Base-by-base conservation (phyloP, 2,113 vertebrate genomes). In the Smithornis capensis region DNA sequence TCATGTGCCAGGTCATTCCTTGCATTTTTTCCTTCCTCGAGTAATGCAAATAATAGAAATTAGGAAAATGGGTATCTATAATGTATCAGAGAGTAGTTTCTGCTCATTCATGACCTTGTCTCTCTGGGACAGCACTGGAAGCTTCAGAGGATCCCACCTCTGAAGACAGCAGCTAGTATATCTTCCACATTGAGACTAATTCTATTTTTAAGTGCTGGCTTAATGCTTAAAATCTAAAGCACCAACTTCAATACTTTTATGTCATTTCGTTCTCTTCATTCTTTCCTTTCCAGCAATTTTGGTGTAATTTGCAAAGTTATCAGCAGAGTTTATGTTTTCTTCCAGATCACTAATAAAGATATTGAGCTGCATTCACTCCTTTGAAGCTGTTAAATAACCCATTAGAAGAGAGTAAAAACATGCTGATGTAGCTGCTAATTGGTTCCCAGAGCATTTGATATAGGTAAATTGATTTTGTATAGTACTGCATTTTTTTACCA, bases 301-400 rank as follows among this genome's bases (percentile, higher is more conserved):
- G 73, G 56, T 86, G 59, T 74, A 75, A 90, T 85, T 83, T 92
- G 47, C 25, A 19, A 75, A 87, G 56, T 78, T 92, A 78, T 29
- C 60, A 89, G 87, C 38, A 64, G 73, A 68, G 57, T 75, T 92
- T 71, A 57, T 52, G 31, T 93, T 95, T 95, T 90, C 78, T 95
- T 94, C 77, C 91, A 94, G 77, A 81, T 96, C 83, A 84, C 87
- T 91, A 80, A 92, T 95, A 90, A 87, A 90, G 83, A 92, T 57
- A 49, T 73, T 79, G 81, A 95, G 59, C 77, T 74, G 47, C 10
- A 1, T 63, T 77, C 40, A 35, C 52, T 89, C n/a, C 73, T 94
- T 71, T 91, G 91, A 94, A 93, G 88, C 83, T 4, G 12, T 90
- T 86, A 92, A 95, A 86, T 62, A 95, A 78, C 64, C 68, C 86